Conservation (phyloP, 2,113 vertebrate genomes). For the Neolamprologus toae region DNA sequence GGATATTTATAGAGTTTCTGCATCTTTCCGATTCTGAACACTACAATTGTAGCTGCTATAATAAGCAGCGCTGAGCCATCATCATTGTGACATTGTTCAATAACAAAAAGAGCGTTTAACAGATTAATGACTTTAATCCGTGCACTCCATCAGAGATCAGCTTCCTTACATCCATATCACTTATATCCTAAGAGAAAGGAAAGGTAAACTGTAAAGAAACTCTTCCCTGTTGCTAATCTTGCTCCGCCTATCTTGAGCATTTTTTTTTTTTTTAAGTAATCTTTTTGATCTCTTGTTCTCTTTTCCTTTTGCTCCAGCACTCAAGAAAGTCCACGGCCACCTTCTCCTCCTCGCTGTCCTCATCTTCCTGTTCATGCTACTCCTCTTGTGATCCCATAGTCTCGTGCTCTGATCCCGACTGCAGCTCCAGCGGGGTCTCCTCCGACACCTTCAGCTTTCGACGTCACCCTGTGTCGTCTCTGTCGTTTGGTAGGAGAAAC, state of each 20-base stretch:
- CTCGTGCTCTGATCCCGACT: slow-evolving; percentile 4
- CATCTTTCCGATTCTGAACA: neutral
- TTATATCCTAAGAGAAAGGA: neutral
- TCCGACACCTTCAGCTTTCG: slow-evolving; percentile 16
- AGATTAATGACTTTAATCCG: neutral
- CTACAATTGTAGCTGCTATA: neutral
- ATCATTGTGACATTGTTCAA: neutral
- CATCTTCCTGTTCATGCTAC: slow-evolving; percentile 40
- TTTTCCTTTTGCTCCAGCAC: slow-evolving; percentile 51
- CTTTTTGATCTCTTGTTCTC: neutral
- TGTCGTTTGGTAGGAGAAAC: slow-evolving; percentile 73
- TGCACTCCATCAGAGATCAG: neutral
- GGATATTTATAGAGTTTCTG: neutral
- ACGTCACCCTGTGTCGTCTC: slow-evolving; percentile 68
- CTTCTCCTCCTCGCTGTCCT: neutral
- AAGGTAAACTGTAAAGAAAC: neutral
- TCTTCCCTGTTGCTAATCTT: neutral
- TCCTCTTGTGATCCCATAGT: slow-evolving; percentile 36
- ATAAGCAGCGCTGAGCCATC: neutral
- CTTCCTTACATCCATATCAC: neutral
- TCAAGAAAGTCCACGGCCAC: slow-evolving; percentile 17
- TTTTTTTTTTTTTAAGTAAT: neutral
- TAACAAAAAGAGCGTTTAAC: neutral
- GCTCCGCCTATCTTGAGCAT: rapidly evolving
- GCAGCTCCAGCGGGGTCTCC: neutral